phyloP scores from a whole-genome alignment of 2,113 vertebrate genomes.

The Myiozetetes cayanensis region DNA sequence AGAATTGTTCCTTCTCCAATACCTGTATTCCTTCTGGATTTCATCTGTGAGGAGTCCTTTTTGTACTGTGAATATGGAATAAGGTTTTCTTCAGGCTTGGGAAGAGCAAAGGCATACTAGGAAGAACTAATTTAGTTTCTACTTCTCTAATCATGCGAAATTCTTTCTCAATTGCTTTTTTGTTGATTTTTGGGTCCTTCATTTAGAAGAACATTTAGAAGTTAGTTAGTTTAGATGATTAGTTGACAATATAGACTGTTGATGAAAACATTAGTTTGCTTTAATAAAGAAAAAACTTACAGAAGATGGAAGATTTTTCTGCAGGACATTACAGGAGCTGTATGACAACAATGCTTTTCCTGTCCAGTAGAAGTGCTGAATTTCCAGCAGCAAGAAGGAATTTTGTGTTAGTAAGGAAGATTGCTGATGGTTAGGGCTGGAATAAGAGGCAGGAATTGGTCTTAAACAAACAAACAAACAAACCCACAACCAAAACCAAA shows the following conservation, averaged over 20 bases:
- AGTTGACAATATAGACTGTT: background rate
- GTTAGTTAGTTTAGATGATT: background rate
- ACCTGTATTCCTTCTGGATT: background rate
- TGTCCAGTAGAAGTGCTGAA: background rate
- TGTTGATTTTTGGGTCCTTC: background rate
- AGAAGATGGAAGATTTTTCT: background rate
- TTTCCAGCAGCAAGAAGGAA: background rate
- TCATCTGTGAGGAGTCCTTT: rapidly evolving
- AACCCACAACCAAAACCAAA: too few species aligned
- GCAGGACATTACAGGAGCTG: background rate
- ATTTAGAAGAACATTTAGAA: background rate
- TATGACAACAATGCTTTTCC: background rate
- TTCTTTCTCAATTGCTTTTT: background rate
- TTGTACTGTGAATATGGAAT: background rate
- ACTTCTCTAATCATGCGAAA: background rate
- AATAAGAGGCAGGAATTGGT: background rate
- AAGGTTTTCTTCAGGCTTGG: background rate
- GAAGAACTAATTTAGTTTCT: background rate
- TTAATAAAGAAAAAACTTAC: background rate
- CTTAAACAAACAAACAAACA: background rate
- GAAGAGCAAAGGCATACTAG: background rate
- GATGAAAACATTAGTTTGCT: background rate
- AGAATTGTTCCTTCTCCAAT: background rate
- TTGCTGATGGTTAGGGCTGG: background rate
- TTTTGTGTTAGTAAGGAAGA: background rate